phyloP scores from a whole-genome alignment of 2,797 vertebrate species.

The Gephyroberyx darwinii region DNA sequence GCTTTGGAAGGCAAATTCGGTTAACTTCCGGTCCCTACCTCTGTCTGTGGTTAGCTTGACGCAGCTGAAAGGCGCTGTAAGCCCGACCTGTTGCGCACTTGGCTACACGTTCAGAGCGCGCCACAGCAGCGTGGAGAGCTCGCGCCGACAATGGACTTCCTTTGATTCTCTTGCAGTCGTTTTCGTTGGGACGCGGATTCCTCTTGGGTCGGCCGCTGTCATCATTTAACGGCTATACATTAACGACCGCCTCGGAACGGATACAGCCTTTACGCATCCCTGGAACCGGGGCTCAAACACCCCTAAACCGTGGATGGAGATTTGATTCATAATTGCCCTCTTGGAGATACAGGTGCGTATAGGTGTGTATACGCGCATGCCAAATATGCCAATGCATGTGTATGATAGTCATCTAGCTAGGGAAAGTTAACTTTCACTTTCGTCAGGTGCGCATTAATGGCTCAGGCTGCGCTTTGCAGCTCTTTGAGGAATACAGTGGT shows the following conservation, averaged over 20 bases:
- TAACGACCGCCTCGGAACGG: slow-evolving; percentile 17
- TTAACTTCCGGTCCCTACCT: neutral
- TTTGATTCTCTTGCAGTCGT: neutral
- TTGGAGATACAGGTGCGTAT: neutral
- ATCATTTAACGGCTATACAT: neutral
- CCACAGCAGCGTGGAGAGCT: slow-evolving; percentile 11
- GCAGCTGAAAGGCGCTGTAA: slow-evolving; percentile 14
- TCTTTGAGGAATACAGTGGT: neutral
- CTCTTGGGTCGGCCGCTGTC: neutral
- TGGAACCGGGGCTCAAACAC: slow-evolving; percentile 5
- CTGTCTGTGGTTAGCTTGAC: slow-evolving; percentile 23
- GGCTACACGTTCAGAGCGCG: slow-evolving; percentile 22
- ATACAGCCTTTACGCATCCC: slow-evolving; percentile 39
- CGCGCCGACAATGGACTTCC: slow-evolving; percentile 24
- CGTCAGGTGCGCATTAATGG: slow-evolving; percentile 25
- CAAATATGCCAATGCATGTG: too few relatives aligned
- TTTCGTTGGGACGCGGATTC: slow-evolving; percentile 26
- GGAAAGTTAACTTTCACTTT: slow-evolving; percentile 63
- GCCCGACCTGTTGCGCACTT: slow-evolving; percentile 61
- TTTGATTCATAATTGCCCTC: neutral
- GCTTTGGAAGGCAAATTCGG: slow-evolving; percentile 48
- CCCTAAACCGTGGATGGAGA: neutral
- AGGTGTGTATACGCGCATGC: neutral
- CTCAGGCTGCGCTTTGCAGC: neutral
- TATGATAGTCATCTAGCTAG: too few relatives aligned